Evolutionary conservation across 2,888 invertebrate species (phyloP).

Genomic region (Hololepta plana): DNA sequence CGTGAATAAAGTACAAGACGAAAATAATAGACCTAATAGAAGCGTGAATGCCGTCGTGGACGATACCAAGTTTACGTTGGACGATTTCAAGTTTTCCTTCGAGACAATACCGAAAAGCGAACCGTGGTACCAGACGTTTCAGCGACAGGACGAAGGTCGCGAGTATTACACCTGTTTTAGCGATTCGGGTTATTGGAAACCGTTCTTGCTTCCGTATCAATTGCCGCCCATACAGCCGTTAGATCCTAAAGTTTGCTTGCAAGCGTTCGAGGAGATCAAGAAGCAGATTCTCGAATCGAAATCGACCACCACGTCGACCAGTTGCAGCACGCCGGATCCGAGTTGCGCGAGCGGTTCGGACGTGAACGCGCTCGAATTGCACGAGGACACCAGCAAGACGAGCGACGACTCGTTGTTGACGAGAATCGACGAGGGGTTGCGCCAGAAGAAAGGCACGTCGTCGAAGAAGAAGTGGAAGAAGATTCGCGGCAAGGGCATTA

Average conservation of each 20-base stretch:
- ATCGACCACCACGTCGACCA: conserved; percentile 18
- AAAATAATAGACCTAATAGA: neutral
- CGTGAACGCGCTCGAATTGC: conserved; percentile 11
- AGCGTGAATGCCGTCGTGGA: neutral
- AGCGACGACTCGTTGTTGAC: conserved; percentile 14
- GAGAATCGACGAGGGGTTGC: neutral
- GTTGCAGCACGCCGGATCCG: conserved; percentile 17
- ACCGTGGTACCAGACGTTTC: conserved; percentile 64
- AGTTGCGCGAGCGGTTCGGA: conserved; percentile 11
- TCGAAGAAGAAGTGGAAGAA: conserved; percentile 10
- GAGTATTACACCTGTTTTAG: conserved; percentile 41
- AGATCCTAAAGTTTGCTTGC: conserved; percentile 34
- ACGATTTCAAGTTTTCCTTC: conserved; percentile 52
- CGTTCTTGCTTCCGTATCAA: conserved; percentile 60
- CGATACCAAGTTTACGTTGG: conserved; percentile 28
- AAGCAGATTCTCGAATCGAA: conserved; percentile 23
- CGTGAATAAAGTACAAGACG: neutral
- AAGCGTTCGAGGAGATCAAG: conserved; percentile 27
- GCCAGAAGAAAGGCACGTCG: conserved; percentile 8
- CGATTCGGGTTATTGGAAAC: conserved; percentile 34
- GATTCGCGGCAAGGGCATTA: conserved; percentile 8
- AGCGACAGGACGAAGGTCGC: conserved; percentile 54
- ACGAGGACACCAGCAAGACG: conserved; percentile 19
- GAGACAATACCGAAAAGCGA: conserved; percentile 56
- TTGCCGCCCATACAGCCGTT: conserved; percentile 43